A percentile compares a stretch with the other conserved stretches of the same genome.
Evolutionary conservation across 2,797 vertebrate genomes (phyloP).

Genomic region (Gymnopithys bicolor): DNA sequence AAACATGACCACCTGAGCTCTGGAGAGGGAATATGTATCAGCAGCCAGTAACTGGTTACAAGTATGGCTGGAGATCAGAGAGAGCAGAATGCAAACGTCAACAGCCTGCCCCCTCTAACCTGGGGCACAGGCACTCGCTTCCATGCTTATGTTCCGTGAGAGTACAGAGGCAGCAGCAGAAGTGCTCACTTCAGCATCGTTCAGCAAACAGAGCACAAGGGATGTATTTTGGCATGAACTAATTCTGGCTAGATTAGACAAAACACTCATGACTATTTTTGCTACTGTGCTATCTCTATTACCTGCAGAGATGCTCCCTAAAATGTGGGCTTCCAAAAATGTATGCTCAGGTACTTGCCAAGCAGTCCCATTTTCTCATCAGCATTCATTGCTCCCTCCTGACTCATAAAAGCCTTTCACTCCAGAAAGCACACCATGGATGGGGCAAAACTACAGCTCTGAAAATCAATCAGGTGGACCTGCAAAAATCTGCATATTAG

Average conservation of each 20-base stretch:
- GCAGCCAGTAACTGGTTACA: background rate
- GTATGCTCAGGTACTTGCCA: fast-evolving
- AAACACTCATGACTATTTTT: background rate
- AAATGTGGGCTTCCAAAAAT: background rate
- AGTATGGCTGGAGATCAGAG: background rate
- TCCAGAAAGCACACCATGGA: background rate
- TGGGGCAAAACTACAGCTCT: background rate
- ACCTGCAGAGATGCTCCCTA: background rate
- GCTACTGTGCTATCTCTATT: background rate
- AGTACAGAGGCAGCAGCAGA: background rate
- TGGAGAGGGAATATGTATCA: background rate
- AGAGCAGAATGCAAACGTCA: background rate
- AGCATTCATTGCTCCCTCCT: background rate
- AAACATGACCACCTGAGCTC: background rate
- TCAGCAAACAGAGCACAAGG: background rate
- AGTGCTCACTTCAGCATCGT: background rate
- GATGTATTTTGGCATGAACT: background rate
- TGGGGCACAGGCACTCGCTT: fast-evolving
- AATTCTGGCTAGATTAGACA: background rate
- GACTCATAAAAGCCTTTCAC: background rate
- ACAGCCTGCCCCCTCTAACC: background rate
- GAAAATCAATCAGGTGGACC: background rate
- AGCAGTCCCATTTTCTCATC: background rate
- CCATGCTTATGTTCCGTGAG: fast-evolving
- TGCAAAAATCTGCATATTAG: background rate